Evolutionary conservation across 2,113 vertebrate species (phyloP).

Genomic region (Prinia subflava): DNA sequence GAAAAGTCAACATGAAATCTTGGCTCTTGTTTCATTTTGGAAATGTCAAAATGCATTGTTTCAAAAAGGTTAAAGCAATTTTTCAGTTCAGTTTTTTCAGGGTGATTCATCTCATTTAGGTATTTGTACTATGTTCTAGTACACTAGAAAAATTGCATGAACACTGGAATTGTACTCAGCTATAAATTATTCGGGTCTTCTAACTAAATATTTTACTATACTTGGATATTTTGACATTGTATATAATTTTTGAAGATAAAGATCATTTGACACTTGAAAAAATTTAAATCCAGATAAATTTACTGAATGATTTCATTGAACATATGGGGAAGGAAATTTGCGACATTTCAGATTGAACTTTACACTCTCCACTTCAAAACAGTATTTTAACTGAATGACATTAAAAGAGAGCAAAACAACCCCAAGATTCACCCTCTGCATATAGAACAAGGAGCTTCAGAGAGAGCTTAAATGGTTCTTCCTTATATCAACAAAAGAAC

Average conservation of each 20-base stretch:
- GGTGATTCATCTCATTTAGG: constrained; percentile 11
- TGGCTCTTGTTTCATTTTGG: background rate
- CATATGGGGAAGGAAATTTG: background rate
- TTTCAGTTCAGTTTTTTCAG: constrained; percentile 11
- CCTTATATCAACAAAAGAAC: background rate
- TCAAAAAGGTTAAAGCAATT: constrained; percentile 42
- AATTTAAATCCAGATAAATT: background rate
- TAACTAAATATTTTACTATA: background rate
- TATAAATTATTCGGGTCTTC: background rate
- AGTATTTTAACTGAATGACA: background rate
- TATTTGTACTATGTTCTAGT: background rate
- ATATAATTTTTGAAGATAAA: background rate
- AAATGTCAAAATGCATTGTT: constrained; percentile 54
- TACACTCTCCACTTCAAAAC: background rate
- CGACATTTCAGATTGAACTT: background rate
- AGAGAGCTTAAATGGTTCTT: background rate
- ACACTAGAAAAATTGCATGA: background rate
- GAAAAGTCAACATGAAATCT: constrained; percentile 14
- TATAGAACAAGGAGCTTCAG: background rate
- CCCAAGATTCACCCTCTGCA: background rate
- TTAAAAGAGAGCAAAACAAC: background rate
- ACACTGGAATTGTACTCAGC: background rate
- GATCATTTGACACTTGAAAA: background rate
- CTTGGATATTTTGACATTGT: background rate
- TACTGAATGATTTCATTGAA: background rate